Evolutionary conservation across 35 echinoderm and acorn worm species (phyloP).

Genomic region (Chiridota heheva): DNA sequence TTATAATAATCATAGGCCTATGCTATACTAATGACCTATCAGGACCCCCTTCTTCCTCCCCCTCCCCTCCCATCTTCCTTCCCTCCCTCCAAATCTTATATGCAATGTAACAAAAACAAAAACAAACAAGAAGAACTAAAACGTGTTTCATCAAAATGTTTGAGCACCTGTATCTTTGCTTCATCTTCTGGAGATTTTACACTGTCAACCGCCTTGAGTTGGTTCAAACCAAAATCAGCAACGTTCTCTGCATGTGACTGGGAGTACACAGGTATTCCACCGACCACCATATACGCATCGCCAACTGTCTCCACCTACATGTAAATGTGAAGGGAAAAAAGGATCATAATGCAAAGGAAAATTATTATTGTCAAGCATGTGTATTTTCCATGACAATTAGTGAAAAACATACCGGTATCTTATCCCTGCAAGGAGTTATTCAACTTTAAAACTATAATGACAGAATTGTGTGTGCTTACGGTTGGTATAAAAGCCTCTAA

Average conservation of each 20-base stretch:
- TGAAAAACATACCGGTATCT: background rate
- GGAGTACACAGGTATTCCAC: slow-evolving; percentile 43
- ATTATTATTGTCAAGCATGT: background rate
- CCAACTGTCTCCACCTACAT: slow-evolving; percentile 83
- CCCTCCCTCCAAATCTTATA: too few relatives aligned
- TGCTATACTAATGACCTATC: too few relatives aligned
- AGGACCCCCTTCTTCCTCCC: too few relatives aligned
- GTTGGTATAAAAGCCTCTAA: background rate
- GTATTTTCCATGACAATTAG: background rate
- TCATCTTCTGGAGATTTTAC: slow-evolving; percentile 55
- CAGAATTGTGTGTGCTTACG: background rate
- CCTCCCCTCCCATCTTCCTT: too few relatives aligned
- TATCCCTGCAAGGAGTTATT: background rate
- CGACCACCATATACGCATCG: slow-evolving; percentile 92
- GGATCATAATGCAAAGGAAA: too few relatives aligned
- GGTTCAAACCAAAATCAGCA: slow-evolving; percentile 56
- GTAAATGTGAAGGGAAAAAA: background rate
- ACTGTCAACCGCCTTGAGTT: slow-evolving; percentile 40
- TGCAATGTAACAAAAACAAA: too few relatives aligned
- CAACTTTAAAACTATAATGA: background rate
- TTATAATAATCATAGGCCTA: too few relatives aligned
- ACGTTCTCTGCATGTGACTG: slow-evolving; percentile 50
- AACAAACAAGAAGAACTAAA: too few relatives aligned
- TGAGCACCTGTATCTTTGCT: slow-evolving; percentile 73
- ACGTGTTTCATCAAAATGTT: too few relatives aligned